Conservation (phyloP, 2,888 invertebrate species). For the Synergus umbraculus region DNA sequence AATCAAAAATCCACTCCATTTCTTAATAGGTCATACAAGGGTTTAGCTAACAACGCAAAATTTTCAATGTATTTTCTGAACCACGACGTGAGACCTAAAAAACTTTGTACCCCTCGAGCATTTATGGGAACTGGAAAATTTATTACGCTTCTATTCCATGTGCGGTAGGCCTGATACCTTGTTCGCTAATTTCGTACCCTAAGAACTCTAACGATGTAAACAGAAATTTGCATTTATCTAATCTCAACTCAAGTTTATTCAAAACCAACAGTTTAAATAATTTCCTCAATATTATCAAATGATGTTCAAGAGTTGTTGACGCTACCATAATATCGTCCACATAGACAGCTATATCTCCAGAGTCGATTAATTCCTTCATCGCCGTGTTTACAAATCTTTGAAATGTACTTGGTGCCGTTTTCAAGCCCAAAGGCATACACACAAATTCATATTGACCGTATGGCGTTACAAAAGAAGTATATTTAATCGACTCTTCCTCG, state of each 20-base stretch:
- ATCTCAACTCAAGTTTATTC: no score
- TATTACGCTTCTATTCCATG: not conserved
- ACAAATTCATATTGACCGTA: not conserved
- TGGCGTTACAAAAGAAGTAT: slow-evolving; percentile 43
- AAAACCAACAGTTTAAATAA: no score
- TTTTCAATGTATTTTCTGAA: not conserved
- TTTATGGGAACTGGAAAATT: not conserved
- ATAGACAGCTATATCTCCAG: no score
- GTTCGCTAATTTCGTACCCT: not conserved
- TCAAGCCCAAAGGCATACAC: slow-evolving; percentile 31
- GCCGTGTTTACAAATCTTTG: not conserved
- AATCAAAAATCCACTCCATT: slow-evolving; percentile 46
- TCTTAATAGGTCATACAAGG: not conserved
- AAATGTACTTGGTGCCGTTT: slow-evolving; percentile 41
- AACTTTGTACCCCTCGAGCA: not conserved
- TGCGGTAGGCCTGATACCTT: not conserved
- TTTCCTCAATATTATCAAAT: no score
- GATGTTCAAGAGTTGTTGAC: no score
- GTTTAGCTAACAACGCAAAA: not conserved
- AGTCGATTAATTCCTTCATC: no score
- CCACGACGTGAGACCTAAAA: not conserved
- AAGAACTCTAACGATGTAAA: no score
- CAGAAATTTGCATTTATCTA: no score
- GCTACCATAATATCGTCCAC: no score
- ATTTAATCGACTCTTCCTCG: slow-evolving; percentile 23